Conservation (phyloP, 1,140 invertebrate genomes). For the Bombyx mandarina region DNA sequence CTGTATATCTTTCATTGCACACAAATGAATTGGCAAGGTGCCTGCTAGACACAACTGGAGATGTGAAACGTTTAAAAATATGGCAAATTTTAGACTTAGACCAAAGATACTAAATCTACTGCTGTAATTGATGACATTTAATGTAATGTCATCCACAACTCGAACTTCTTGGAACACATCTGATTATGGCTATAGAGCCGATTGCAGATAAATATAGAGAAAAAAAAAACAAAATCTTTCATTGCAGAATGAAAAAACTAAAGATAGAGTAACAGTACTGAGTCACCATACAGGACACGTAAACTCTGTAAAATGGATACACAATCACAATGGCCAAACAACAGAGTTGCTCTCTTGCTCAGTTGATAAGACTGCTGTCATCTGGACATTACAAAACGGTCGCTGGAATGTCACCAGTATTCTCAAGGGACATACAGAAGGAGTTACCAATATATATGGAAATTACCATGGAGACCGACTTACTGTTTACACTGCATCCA, state of each 20-base stretch:
- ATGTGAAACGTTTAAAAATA: no score
- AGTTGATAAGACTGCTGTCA: conserved; percentile 79
- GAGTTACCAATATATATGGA: conserved; percentile 75
- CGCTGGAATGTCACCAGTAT: conserved; percentile 48
- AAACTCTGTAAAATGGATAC: conserved; percentile 85
- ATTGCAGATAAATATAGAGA: no score
- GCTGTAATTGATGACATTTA: no score
- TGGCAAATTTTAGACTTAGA: no score
- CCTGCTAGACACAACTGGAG: no score
- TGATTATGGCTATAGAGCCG: no score
- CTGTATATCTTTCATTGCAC: conserved; percentile 18
- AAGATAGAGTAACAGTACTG: conserved; percentile 40
- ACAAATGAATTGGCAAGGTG: no score
- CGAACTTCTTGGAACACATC: no score
- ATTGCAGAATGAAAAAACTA: conserved; percentile 38
- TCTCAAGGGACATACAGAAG: conserved; percentile 72
- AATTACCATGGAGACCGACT: conserved; percentile 59
- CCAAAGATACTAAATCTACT: no score
- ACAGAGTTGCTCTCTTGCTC: conserved; percentile 81
- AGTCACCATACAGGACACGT: conserved; percentile 66
- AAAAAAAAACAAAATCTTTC: no score
- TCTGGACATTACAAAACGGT: conserved; percentile 76
- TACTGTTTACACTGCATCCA: conserved; percentile 75
- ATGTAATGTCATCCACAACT: no score
- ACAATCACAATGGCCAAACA: conserved; percentile 28